phyloP scores from a whole-genome alignment of 2,113 vertebrate species.

The Azemiops feae region DNA sequence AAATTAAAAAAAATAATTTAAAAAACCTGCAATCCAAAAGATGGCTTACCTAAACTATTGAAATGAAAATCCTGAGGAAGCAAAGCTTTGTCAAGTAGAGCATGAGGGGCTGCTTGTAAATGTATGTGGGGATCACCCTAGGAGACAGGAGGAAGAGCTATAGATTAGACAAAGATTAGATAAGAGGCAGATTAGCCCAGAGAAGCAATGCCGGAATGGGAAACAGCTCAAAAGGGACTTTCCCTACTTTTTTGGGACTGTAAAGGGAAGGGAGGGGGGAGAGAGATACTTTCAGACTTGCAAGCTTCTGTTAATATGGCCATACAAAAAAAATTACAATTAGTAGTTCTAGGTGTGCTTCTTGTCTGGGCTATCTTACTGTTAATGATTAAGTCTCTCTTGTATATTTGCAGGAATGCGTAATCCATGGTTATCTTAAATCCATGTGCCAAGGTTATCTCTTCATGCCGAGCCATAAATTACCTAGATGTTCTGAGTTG shows the following conservation, averaged over 20 bases:
- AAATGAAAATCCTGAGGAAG: not conserved
- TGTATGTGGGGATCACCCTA: not conserved
- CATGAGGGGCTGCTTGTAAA: not conserved
- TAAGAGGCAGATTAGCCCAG: not conserved
- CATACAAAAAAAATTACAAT: not conserved
- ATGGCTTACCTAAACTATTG: not conserved
- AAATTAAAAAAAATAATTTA: not conserved
- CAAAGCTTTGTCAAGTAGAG: not conserved
- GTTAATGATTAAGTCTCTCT: not conserved
- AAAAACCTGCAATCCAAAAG: not conserved
- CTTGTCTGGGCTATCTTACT: not conserved
- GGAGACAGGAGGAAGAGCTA: not conserved
- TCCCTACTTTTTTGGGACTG: not conserved
- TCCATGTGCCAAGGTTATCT: too few relatives aligned
- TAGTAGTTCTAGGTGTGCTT: not conserved
- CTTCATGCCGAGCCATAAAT: too few relatives aligned
- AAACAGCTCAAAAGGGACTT: not conserved
- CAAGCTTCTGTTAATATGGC: not conserved
- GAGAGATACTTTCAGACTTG: not conserved
- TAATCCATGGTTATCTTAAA: too few relatives aligned
- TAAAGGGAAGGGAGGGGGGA: not conserved
- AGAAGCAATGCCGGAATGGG: not conserved
- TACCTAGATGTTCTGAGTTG: too few relatives aligned
- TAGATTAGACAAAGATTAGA: not conserved
- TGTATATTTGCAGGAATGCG: too few relatives aligned